phyloP scores from a whole-genome alignment of 2,888 invertebrate species.

The Habrosyne pyritoides region DNA sequence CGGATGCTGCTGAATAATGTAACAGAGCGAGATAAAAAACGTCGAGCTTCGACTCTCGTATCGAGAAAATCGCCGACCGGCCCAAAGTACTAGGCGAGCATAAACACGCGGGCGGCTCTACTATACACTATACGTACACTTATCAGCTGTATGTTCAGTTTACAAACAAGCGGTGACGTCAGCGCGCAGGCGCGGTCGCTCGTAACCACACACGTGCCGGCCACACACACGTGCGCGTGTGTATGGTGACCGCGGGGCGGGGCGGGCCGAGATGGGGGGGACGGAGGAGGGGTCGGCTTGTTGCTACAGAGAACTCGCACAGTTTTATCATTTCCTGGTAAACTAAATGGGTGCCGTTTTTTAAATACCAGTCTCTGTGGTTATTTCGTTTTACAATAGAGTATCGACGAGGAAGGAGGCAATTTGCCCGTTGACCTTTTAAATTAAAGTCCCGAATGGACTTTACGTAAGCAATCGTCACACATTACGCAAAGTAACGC shows the following conservation, averaged over 20 bases:
- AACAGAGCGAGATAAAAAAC: not conserved
- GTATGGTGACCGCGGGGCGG: not conserved
- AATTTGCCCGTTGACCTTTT: not conserved
- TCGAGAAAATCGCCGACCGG: not conserved
- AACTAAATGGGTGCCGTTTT: not conserved
- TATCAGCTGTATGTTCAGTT: constrained; percentile 18
- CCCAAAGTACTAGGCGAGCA: constrained; percentile 1
- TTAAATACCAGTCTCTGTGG: not conserved
- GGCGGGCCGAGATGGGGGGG: not conserved
- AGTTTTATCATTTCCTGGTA: not conserved
- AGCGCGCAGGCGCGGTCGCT: constrained; percentile 20
- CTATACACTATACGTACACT: not conserved
- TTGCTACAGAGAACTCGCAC: not conserved
- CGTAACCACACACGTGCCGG: constrained; percentile 9
- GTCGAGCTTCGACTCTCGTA: not conserved
- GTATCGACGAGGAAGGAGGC: not conserved
- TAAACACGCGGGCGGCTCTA: not conserved
- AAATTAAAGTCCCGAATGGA: not conserved
- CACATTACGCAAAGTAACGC: not conserved
- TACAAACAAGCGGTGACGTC: constrained; percentile 35
- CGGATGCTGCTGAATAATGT: not conserved
- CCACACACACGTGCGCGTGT: constrained; percentile 2
- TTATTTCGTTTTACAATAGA: not conserved
- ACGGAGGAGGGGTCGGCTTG: no score
- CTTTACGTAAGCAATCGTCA: not conserved